These are phyloP conservation scores for Orthosia gracilis DNA, from an alignment of 2,888 invertebrate genomes.

Conservation along the genomic window DNA sequence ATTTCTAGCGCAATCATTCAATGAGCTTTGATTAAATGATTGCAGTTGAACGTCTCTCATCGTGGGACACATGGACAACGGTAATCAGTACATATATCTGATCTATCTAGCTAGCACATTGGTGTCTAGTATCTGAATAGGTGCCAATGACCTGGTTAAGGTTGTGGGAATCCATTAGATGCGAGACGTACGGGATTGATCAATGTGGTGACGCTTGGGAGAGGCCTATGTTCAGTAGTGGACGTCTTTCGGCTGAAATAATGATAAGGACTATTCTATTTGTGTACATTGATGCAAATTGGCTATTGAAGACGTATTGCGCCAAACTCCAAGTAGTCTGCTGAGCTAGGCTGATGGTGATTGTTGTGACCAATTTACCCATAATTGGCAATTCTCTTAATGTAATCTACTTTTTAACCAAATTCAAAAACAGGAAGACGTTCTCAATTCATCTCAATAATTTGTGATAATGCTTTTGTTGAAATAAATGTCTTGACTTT, in stretches of 20 bases:
- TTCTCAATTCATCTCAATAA: no score
- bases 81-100: neutral
- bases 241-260: no score
- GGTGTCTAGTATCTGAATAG: neutral
- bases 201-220: no score
- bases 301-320: neutral
- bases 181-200: no score
- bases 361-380: no score
- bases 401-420: no score
- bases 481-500: neutral
- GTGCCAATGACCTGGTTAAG: neutral
- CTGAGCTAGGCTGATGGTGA: no score
- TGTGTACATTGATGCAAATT: neutral
- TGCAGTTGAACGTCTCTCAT: constrained; percentile 1
- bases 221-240: no score
- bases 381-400: no score
- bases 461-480: neutral
- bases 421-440: no score
- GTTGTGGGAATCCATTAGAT: no score
- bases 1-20: constrained; percentile 11
- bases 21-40: constrained; percentile 31
- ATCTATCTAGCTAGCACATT: neutral
- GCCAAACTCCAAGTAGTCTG: no score
- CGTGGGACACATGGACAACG: neutral
- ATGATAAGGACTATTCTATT: neutral